Conservation (phyloP, 2,888 invertebrate genomes). For the Spodoptera picta region DNA sequence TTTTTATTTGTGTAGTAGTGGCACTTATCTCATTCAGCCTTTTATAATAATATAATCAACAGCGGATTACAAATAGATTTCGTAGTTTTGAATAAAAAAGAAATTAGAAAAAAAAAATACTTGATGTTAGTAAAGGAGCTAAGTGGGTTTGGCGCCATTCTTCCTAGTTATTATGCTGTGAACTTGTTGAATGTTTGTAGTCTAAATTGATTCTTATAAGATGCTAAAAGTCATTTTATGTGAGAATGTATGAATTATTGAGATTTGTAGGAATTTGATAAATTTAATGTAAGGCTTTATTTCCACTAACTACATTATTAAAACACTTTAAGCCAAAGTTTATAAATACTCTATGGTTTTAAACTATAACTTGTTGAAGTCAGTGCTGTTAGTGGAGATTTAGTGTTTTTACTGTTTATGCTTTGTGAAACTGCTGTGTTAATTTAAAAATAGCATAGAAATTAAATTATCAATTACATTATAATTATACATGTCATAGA, state of each 20-base stretch:
- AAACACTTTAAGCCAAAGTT: slow-evolving; percentile 42
- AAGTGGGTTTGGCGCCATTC: slow-evolving; percentile 46
- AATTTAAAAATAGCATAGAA: slow-evolving; percentile 48
- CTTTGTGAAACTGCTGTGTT: slow-evolving; percentile 60
- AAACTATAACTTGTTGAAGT: slow-evolving; percentile 20
- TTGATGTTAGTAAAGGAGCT: slow-evolving; percentile 48
- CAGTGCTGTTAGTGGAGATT: slow-evolving; percentile 48
- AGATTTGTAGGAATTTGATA: slow-evolving; percentile 41
- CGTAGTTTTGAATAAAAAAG: slow-evolving; percentile 18
- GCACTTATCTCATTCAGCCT: slow-evolving; percentile 55
- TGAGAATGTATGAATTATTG: slow-evolving; percentile 35
- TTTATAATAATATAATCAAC: slow-evolving; percentile 25
- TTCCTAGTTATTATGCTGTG: slow-evolving; percentile 47
- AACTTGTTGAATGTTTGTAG: slow-evolving; percentile 53
- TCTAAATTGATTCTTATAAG: slow-evolving; percentile 42
- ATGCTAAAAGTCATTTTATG: slow-evolving; percentile 43
- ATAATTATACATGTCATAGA: slow-evolving; percentile 56
- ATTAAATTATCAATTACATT: slow-evolving; percentile 55
- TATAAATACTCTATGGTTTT: slow-evolving; percentile 38
- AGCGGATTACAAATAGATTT: slow-evolving; percentile 17
- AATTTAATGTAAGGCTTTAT: slow-evolving; percentile 35
- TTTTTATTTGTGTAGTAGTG: slow-evolving; percentile 51
- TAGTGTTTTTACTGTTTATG: slow-evolving; percentile 50
- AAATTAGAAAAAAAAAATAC: slow-evolving; percentile 23
- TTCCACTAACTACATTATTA: slow-evolving; percentile 38